These are phyloP conservation scores for Caenorhabditis wallacei DNA, from an alignment of 2,888 invertebrate genomes.

Conservation along the genomic window DNA sequence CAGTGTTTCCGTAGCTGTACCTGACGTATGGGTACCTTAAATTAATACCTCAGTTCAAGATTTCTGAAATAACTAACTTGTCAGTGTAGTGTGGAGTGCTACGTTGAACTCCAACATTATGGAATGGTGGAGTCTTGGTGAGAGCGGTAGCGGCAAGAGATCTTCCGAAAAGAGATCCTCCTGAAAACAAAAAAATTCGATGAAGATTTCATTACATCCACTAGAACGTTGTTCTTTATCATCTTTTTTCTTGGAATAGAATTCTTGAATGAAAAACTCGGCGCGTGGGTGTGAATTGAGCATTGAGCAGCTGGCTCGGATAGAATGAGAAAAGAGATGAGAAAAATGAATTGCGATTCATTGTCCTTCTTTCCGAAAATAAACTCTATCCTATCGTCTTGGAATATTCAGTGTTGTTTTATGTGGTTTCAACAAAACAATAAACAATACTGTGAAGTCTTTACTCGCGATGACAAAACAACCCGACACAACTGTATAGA, in stretches of 20 bases:
- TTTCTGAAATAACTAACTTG: conserved; percentile 64
- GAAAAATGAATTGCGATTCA: conserved; percentile 56
- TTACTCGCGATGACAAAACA: conserved; percentile 60
- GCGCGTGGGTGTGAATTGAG: conserved; percentile 52
- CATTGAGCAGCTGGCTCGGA: conserved; percentile 53
- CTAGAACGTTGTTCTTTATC: conserved; percentile 45
- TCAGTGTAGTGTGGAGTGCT: conserved; percentile 81
- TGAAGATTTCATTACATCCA: conserved; percentile 4
- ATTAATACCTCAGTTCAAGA: background rate
- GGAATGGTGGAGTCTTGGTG: conserved; percentile 79
- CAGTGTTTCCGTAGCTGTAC: conserved; percentile 76
- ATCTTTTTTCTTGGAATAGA: conserved; percentile 35
- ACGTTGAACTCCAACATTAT: conserved; percentile 82
- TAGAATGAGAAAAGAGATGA: conserved; percentile 37
- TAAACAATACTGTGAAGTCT: conserved; percentile 47
- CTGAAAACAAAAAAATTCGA: conserved; percentile 64
- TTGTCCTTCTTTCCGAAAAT: conserved; percentile 12
- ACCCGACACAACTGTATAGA: conserved; percentile 56
- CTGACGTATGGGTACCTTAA: conserved; percentile 80
- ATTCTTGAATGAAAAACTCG: conserved; percentile 17
- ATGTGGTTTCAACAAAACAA: conserved; percentile 1
- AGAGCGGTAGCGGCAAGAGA: conserved; percentile 78
- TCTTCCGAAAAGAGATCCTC: conserved; percentile 80
- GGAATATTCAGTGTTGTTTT: conserved; percentile 32
- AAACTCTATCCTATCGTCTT: background rate